phyloP scores from a whole-genome alignment of 2,797 vertebrate species.

The Falco novaeseelandiae region DNA sequence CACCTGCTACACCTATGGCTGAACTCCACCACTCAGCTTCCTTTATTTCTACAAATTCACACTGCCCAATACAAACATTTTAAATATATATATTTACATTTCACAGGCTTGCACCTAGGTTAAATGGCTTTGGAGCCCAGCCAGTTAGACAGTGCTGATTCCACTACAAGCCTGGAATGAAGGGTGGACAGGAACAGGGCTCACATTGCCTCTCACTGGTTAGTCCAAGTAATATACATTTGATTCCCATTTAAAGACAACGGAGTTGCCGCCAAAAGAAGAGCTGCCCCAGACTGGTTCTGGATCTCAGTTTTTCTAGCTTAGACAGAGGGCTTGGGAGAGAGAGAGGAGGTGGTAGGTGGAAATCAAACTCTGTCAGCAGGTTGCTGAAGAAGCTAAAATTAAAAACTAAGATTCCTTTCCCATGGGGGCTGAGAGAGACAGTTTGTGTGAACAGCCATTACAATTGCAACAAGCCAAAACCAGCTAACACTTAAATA shows the following conservation, averaged over 20 bases:
- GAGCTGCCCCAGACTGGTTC: background rate
- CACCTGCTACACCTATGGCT: background rate
- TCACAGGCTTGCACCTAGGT: background rate
- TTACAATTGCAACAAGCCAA: background rate
- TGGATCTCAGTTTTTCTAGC: background rate
- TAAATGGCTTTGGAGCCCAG: background rate
- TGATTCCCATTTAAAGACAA: background rate
- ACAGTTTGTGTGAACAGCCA: slow-evolving; percentile 33
- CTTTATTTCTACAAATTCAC: background rate
- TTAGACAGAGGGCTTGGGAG: background rate
- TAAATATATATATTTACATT: background rate
- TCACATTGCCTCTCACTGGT: background rate
- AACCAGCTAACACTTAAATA: background rate
- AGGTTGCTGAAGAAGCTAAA: slow-evolving; percentile 57
- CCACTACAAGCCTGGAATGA: background rate
- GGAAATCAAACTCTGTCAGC: slow-evolving; percentile 53
- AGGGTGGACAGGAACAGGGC: background rate
- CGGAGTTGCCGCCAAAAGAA: background rate
- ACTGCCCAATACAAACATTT: background rate
- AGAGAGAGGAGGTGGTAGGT: slow-evolving; percentile 10
- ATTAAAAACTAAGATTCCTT: slow-evolving; percentile 43
- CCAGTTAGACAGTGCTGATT: background rate
- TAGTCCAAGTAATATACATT: background rate
- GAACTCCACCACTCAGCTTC: background rate
- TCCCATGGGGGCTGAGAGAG: background rate